A percentile compares a stretch with the other conserved stretches of the same genome.
These are phyloP conservation scores for Chaunax sp. DNA, from an alignment of 2,797 vertebrate species.

Conservation along the genomic window DNA sequence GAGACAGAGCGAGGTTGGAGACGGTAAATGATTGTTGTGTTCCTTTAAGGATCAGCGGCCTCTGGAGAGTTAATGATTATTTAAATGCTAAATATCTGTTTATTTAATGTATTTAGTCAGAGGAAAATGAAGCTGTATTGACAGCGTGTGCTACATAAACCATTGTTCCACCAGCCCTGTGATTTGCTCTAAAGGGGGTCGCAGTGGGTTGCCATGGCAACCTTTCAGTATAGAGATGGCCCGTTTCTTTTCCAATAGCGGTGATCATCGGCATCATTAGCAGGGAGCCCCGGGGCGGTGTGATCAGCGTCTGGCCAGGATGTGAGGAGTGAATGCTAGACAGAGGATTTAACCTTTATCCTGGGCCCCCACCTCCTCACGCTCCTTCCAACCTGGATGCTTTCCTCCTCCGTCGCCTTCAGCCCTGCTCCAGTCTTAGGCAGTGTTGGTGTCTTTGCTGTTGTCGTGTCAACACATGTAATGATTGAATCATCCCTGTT, in stretches of 20 bases:
- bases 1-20: no score
- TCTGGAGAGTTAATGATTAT: not conserved
- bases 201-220: slow-evolving; percentile 73
- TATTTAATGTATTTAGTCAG: slow-evolving; percentile 1
- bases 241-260: slow-evolving; percentile 63
- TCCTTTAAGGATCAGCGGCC: not conserved
- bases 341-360: slow-evolving; percentile 31
- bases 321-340: slow-evolving; percentile 31
- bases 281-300: slow-evolving; percentile 44
- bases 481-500: slow-evolving; percentile 53
- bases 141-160: slow-evolving; percentile 41
- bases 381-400: slow-evolving; percentile 38
- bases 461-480: slow-evolving; percentile 56
- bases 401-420: slow-evolving; percentile 25
- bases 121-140: slow-evolving; percentile 17
- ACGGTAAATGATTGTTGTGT: no score
- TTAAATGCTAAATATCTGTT: not conserved
- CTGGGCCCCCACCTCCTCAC: not conserved
- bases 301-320: slow-evolving; percentile 49
- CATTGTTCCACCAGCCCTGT: slow-evolving; percentile 66
- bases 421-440: slow-evolving; percentile 52
- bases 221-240: slow-evolving; percentile 68
- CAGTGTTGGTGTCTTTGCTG: slow-evolving; percentile 55
- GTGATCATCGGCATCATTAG: slow-evolving; percentile 72
- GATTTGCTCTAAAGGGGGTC: slow-evolving; percentile 61